A percentile compares a stretch with the other conserved stretches of the same genome.
These are phyloP conservation scores for Cottoperca gobio DNA, from an alignment of 2,797 vertebrate genomes.

Conservation along the genomic window DNA sequence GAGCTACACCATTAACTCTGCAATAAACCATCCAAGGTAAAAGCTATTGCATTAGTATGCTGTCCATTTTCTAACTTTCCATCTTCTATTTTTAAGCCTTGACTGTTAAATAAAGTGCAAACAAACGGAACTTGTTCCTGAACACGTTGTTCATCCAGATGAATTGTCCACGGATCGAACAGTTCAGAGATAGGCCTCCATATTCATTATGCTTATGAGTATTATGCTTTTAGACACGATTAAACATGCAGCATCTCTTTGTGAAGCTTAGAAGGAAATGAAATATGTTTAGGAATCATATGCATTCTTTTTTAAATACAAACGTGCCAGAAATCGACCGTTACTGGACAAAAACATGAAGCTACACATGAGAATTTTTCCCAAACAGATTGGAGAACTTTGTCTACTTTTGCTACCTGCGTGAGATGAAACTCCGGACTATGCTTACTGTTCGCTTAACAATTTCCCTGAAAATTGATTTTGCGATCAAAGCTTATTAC, in stretches of 20 bases:
- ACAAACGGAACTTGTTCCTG: conserved; percentile 11
- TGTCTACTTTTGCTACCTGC: not conserved
- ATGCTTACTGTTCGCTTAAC: not conserved
- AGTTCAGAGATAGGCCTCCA: conserved; percentile 17
- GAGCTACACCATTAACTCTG: conserved; percentile 28
- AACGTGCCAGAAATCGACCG: not conserved
- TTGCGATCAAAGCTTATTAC: not conserved
- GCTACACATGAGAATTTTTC: not conserved
- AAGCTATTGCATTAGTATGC: conserved; percentile 29
- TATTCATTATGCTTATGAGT: conserved; percentile 8
- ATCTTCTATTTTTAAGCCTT: conserved; percentile 35
- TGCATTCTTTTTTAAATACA: conserved; percentile 5
- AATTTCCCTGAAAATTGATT: not conserved
- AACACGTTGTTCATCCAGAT: conserved; percentile 22
- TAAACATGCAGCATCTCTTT: conserved; percentile 12
- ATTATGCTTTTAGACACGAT: conserved; percentile 9
- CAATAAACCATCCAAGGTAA: conserved; percentile 49
- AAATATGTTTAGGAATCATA: conserved; percentile 6
- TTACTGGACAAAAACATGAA: not conserved
- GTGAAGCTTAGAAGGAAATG: not conserved
- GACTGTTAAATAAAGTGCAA: conserved; percentile 28
- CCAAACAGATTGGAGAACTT: not conserved
- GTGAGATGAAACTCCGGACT: too few species aligned
- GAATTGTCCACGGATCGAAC: conserved; percentile 15
- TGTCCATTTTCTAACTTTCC: conserved; percentile 25